A percentile compares a stretch with the other conserved stretches of the same genome.
Conservation (phyloP, 2,888 invertebrate species). For the Drosophila paracracens region DNA sequence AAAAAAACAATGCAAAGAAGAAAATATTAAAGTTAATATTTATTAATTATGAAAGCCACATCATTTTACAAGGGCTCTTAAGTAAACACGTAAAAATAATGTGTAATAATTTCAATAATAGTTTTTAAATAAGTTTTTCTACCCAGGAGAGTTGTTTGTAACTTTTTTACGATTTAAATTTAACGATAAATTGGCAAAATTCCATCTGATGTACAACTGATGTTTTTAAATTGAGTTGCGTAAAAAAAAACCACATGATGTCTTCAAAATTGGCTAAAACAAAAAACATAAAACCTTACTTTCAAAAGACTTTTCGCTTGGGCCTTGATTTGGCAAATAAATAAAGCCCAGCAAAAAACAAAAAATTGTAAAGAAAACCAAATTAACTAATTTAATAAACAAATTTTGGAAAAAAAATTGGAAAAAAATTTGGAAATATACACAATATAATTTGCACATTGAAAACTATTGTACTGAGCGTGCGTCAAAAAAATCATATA, state of each 20-base stretch:
- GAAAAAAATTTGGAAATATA: neutral
- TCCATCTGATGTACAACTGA: conserved; percentile 58
- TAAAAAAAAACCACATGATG: conserved; percentile 71
- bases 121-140: conserved; percentile 80
- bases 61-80: conserved; percentile 64
- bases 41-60: conserved; percentile 40
- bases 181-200: conserved; percentile 69
- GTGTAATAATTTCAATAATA: conserved; percentile 76
- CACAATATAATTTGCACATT: conserved; percentile 44
- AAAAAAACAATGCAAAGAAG: conserved; percentile 12
- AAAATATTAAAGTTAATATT: conserved; percentile 8
- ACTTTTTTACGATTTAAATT: conserved; percentile 75
- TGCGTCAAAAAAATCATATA: conserved; percentile 60
- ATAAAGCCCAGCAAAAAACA: conserved; percentile 38
- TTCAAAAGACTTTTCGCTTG: conserved; percentile 76
- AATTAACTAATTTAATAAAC: conserved; percentile 3
- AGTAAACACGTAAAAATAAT: conserved; percentile 51
- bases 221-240: conserved; percentile 57
- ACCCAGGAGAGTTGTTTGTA: conserved; percentile 73
- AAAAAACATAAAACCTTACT: conserved; percentile 49
- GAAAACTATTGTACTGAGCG: conserved; percentile 64
- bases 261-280: conserved; percentile 78
- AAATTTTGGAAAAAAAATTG: neutral
- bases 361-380: conserved; percentile 10
- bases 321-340: conserved; percentile 54